Evolutionary conservation across 2,113 vertebrate species (phyloP).

Genomic region (Hyperopisus bebe): DNA sequence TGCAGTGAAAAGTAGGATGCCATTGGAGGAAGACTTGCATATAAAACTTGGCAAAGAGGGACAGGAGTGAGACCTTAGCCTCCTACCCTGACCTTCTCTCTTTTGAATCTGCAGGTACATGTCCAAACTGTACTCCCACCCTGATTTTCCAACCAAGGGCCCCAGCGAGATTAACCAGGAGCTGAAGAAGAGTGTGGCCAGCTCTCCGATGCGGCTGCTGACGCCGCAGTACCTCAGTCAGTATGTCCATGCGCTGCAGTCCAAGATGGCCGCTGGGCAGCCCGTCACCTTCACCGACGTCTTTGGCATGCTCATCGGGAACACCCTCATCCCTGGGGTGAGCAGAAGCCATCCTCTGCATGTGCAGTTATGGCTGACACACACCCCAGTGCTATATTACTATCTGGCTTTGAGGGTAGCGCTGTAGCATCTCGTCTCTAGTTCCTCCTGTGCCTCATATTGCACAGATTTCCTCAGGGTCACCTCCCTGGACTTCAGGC

Average conservation of each 20-base stretch:
- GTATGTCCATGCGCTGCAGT: slow-evolving; percentile 89
- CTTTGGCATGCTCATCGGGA: slow-evolving; percentile 96
- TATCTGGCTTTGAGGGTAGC: background rate
- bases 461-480: background rate
- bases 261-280: slow-evolving; percentile 86
- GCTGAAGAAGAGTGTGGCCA: slow-evolving; percentile 80
- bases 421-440: background rate
- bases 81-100: background rate
- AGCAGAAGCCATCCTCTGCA: slow-evolving; percentile 33
- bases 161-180: slow-evolving; percentile 86
- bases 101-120: slow-evolving; percentile 73
- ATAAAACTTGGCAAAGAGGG: background rate
- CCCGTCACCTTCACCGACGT: slow-evolving; percentile 95
- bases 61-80: background rate
- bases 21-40: background rate
- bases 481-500: background rate
- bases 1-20: background rate
- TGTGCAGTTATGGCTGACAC: background rate
- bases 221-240: slow-evolving; percentile 83
- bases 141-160: slow-evolving; percentile 83
- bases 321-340: slow-evolving; percentile 87
- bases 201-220: slow-evolving; percentile 84
- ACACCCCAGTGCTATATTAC: background rate
- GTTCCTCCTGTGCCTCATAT: background rate
- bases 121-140: slow-evolving; percentile 86